Evolutionary conservation across 2,113 vertebrate genomes (phyloP), one percentile per base, ranked within the genome.

Genomic region (Psephotus haematonotus): DNA sequence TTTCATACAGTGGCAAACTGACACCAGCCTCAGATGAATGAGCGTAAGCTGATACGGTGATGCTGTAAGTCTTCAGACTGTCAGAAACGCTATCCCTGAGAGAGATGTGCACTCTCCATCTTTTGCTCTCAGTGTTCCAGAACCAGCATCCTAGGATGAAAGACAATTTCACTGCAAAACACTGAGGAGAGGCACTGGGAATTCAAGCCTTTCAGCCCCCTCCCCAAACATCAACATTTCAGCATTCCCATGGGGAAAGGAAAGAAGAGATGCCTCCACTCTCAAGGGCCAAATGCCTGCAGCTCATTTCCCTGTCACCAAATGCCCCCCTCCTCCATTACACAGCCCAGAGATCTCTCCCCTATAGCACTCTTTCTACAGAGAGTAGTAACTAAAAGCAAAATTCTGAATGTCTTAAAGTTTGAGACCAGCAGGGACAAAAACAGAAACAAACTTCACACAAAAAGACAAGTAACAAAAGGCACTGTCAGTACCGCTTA

Each of bases 261-360:
- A 81, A 91, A 96, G 85, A 69, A 88, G 86, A 95, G 87, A 93
- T 92, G 80, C 93, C 86, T 95, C 80, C 39, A 20, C 68, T 88
- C 85, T 78, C 69, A 50, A 82, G 92, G 43, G 57, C 88, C 92
- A 94, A 95, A 96, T 1, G 79, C 88, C 88, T 90, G 80, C 68
- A 93, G 95, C 71, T 96, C 88, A 74, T 88, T 96, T 94, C 82
- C 76, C 86, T 74, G 76, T 41, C 90, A 93, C 93, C 88, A 96
- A 96, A 94, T 78, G 93, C 76, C 65, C 82, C 35, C 52, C 69
- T 50, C 10, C 50, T 39, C 55, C 52, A 9, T 50, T 43, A 80
- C 76, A 88, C 15, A 78, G 64, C 23, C 25, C 65, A 68, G 69
- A 84, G 81, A 74, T 37, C 43, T 50, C 60, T 43, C 27, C 41